Conservation (phyloP, 2,113 vertebrate genomes). For the Pelodiscus sinensis region DNA sequence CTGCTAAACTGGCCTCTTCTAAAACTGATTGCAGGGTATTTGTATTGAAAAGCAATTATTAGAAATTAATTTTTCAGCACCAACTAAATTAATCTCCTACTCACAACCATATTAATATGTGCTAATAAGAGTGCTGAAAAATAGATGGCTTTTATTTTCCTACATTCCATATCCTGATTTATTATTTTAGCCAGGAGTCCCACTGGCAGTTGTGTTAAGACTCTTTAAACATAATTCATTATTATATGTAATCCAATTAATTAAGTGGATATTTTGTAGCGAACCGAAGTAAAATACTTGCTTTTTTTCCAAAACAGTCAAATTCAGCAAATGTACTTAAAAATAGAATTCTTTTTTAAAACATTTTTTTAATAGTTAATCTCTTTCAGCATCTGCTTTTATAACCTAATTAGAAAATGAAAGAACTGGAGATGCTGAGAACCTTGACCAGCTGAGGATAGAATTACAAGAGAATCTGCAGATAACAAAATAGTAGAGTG, state of each 20-base stretch:
- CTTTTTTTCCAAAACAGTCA: neutral
- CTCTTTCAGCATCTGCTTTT: neutral
- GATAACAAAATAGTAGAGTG: neutral
- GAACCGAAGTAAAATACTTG: neutral
- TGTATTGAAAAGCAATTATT: slow-evolving; percentile 56
- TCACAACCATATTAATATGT: slow-evolving; percentile 23
- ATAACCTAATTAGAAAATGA: slow-evolving; percentile 44
- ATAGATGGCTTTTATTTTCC: neutral
- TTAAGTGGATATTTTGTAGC: neutral
- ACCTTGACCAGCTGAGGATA: neutral
- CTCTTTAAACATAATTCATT: neutral
- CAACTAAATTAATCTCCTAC: neutral
- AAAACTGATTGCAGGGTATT: neutral
- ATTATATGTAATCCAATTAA: slow-evolving; percentile 7
- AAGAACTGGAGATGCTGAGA: neutral
- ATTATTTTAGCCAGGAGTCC: slow-evolving; percentile 13
- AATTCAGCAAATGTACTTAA: neutral
- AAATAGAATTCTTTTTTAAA: slow-evolving; percentile 11
- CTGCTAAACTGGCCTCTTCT: slow-evolving; percentile 4
- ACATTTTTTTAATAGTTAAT: neutral
- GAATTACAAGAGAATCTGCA: neutral
- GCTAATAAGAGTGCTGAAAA: slow-evolving; percentile 19
- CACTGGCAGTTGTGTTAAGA: neutral
- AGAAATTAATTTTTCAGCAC: slow-evolving; percentile 51
- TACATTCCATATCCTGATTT: neutral